A percentile compares a stretch with the other conserved stretches of the same genome.
These are phyloP conservation scores for Miniopterus natalensis DNA, from an alignment of 2,113 vertebrate genomes.

Conservation along the genomic window DNA sequence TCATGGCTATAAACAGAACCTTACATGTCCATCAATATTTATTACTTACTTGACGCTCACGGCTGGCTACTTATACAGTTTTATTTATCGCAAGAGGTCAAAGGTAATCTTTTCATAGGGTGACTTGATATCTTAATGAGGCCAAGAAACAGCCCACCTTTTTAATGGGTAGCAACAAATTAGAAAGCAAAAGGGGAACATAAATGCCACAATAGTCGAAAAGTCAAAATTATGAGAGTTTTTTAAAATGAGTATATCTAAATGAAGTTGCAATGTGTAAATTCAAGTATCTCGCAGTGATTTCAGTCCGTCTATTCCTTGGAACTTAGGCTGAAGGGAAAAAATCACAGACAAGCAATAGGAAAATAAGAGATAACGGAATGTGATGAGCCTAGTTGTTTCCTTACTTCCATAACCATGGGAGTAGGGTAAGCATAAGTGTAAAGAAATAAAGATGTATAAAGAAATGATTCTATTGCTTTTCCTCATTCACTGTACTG, in stretches of 20 bases:
- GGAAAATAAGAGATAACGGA: neutral
- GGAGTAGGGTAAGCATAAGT: neutral
- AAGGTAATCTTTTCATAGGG: conserved; percentile 12
- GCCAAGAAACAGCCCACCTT: conserved; percentile 1
- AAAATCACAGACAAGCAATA: neutral
- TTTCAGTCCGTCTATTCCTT: neutral
- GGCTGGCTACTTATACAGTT: neutral
- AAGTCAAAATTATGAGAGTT: neutral
- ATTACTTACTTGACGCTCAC: conserved; percentile 35
- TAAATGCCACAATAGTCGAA: neutral
- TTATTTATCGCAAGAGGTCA: neutral
- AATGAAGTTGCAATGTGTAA: neutral
- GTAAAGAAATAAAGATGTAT: neutral
- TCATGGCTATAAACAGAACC: neutral
- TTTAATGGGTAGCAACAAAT: neutral
- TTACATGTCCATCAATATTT: neutral
- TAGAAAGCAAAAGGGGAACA: conserved; percentile 7
- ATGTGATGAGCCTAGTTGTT: neutral
- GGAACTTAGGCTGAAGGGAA: neutral
- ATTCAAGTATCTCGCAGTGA: neutral
- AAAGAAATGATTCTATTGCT: neutral
- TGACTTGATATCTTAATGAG: neutral
- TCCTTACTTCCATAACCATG: neutral
- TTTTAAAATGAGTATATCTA: conserved; percentile 13
- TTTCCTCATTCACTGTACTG: neutral